A percentile compares a stretch with the other conserved stretches of the same genome.
Evolutionary conservation across 2,888 invertebrate species (phyloP).

Genomic region (Diabrotica balteata): DNA sequence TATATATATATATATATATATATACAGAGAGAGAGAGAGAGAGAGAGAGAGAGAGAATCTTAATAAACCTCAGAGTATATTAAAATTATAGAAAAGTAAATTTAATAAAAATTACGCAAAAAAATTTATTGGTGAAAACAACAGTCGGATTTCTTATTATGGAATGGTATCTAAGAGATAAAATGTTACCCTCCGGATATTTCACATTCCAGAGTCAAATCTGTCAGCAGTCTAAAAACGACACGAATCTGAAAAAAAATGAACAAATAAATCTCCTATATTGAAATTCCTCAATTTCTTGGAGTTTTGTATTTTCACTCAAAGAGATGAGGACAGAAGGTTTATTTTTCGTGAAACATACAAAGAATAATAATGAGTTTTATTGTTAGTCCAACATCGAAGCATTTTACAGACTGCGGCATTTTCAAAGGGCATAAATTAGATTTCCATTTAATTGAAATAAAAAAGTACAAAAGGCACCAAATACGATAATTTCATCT

Average conservation of each 20-base stretch:
- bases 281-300: conserved; percentile 5
- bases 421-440: neutral
- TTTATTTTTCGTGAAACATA: neutral
- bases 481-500: neutral
- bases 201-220: neutral
- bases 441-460: neutral
- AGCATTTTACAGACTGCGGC: neutral
- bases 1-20: no score
- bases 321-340: neutral
- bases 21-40: no score
- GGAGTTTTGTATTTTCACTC: neutral
- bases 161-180: neutral
- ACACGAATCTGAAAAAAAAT: conserved; percentile 1
- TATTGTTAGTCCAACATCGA: conserved; percentile 1
- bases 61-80: no score
- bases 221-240: neutral
- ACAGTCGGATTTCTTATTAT: no score
- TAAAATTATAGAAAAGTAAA: no score
- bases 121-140: no score
- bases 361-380: conserved; percentile 8
- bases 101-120: no score
- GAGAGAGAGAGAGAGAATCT: no score
- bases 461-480: neutral
- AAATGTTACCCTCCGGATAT: neutral
- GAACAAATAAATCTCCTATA: conserved; percentile 14